A percentile compares a stretch with the other conserved stretches of the same genome.
Evolutionary conservation across 2,113 vertebrate species (phyloP).

Genomic region (Synchiropus splendidus): DNA sequence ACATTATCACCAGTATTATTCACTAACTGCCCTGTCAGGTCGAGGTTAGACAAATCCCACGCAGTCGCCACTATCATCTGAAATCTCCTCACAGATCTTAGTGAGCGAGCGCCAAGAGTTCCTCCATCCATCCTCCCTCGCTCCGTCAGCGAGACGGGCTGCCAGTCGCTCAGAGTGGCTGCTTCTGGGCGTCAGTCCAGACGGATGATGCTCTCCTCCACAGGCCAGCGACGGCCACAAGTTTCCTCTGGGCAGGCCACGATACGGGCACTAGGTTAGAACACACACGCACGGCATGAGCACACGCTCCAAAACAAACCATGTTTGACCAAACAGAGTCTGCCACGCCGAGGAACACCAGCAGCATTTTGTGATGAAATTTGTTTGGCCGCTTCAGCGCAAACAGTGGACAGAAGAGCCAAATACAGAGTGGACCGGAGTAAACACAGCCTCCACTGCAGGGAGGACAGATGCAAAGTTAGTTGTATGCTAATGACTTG

Average conservation of each 20-base stretch:
- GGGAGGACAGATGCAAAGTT: too few relatives aligned
- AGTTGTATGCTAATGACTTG: too few relatives aligned
- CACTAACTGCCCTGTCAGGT: too few relatives aligned
- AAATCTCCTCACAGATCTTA: too few relatives aligned
- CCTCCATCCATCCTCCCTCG: constrained; percentile 19
- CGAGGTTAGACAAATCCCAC: too few relatives aligned
- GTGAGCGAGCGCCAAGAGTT: constrained; percentile 1
- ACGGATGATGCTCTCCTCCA: constrained; percentile 14
- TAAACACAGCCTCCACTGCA: too few relatives aligned
- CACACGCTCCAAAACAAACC: constrained; percentile 12
- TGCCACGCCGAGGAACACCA: neutral
- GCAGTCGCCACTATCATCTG: too few relatives aligned
- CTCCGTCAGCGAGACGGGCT: constrained; percentile 31
- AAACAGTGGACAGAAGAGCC: too few relatives aligned
- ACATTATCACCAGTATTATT: too few relatives aligned
- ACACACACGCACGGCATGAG: constrained; percentile 7
- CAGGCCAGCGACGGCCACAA: constrained; percentile 21
- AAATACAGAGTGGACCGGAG: too few relatives aligned
- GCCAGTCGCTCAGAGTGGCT: constrained; percentile 35
- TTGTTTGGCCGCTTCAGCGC: too few relatives aligned
- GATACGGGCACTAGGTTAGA: constrained; percentile 12
- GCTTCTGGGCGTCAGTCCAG: constrained; percentile 38
- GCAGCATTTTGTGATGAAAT: too few relatives aligned
- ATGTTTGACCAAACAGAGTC: constrained; percentile 9
- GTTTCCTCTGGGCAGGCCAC: constrained; percentile 32